Percentiles rank a stretch among this genome's conserved stretches.
These are phyloP conservation scores for Ophion ellenae DNA, from an alignment of 2,888 invertebrate genomes.

Conservation along the genomic window DNA sequence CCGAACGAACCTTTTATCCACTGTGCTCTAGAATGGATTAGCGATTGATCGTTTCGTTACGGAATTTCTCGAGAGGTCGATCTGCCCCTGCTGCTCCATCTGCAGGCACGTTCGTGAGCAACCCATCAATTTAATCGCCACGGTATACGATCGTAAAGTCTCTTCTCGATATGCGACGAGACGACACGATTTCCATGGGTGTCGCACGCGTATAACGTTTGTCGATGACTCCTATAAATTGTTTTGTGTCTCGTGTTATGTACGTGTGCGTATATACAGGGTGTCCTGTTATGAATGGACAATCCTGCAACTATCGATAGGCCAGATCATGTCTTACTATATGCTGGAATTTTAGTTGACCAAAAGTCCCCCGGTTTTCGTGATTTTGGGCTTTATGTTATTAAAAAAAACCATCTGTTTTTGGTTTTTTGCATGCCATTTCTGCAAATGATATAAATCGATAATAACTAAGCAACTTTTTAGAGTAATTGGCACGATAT, in stretches of 20 bases:
- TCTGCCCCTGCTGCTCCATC: conserved; percentile 28
- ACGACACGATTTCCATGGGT: conserved; percentile 24
- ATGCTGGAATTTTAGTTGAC: too few species aligned
- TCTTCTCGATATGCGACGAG: conserved; percentile 22
- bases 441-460: too few species aligned
- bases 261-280: not conserved
- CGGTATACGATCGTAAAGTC: conserved; percentile 54
- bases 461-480: too few species aligned
- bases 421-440: too few species aligned
- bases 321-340: too few species aligned
- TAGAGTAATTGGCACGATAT: too few species aligned
- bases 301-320: too few species aligned
- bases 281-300: too few species aligned
- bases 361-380: too few species aligned
- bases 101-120: conserved; percentile 50
- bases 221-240: conserved; percentile 42
- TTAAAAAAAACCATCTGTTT: too few species aligned
- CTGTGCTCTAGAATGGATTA: conserved; percentile 55
- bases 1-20: conserved; percentile 27
- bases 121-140: conserved; percentile 61
- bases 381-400: too few species aligned
- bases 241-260: not conserved
- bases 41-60: conserved; percentile 53
- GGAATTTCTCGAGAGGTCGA: conserved; percentile 37
- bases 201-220: conserved; percentile 4